Conservation (phyloP, 2,113 vertebrate species). For the Pyxicephalus adspersus region DNA sequence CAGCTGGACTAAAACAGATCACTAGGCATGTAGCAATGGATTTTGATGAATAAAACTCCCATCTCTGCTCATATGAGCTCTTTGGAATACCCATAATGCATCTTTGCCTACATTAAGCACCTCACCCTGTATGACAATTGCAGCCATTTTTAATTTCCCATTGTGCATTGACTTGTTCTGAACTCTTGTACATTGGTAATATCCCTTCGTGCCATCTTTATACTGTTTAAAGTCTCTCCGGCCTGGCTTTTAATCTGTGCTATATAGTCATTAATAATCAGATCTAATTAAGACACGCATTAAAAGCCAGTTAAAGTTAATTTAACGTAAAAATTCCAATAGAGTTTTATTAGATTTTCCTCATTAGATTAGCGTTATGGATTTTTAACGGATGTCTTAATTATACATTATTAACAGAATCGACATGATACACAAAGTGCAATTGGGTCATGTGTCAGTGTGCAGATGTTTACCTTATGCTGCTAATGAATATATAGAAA, state of each 20-base stretch:
- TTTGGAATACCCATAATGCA: no score
- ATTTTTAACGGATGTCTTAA: conserved; percentile 89
- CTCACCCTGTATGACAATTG: background rate
- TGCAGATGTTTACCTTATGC: conserved; percentile 67
- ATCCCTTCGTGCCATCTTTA: conserved; percentile 58
- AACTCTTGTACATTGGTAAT: background rate
- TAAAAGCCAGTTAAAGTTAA: conserved; percentile 89
- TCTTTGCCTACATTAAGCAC: no score
- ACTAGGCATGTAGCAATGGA: no score
- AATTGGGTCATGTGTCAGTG: conserved; percentile 73
- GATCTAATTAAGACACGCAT: conserved; percentile 88
- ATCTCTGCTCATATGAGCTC: no score
- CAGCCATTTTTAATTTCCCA: background rate
- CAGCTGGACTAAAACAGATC: no score
- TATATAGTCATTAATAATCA: conserved; percentile 86
- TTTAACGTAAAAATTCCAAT: conserved; percentile 89
- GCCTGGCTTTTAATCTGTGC: conserved; percentile 80
- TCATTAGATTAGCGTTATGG: conserved; percentile 88
- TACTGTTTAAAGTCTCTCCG: conserved; percentile 71
- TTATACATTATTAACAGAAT: conserved; percentile 83
- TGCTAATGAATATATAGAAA: conserved; percentile 31
- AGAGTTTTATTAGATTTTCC: conserved; percentile 86
- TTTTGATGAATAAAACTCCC: no score
- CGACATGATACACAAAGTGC: conserved; percentile 80
- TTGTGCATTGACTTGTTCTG: background rate